These are phyloP conservation scores for Monochamus saltuarius DNA, from an alignment of 1,140 invertebrate species.

Conservation along the genomic window DNA sequence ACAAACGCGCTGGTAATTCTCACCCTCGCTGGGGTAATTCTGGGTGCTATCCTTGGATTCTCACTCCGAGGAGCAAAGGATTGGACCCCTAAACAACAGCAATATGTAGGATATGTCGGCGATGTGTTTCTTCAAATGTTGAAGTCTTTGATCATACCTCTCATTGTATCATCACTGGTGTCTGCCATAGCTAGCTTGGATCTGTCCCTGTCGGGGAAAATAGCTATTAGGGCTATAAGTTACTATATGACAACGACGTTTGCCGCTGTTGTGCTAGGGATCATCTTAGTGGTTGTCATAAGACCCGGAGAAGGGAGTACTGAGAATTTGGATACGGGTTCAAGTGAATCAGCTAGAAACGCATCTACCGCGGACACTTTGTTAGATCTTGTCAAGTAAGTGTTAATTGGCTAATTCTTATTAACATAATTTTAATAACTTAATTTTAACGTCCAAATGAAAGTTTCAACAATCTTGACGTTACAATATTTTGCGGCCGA, in stretches of 20 bases:
- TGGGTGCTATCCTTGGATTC: constrained; percentile 64
- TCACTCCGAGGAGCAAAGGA: constrained; percentile 53
- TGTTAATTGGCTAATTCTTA: background rate
- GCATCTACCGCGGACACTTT: constrained; percentile 80
- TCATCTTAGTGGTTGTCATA: constrained; percentile 69
- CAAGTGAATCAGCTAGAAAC: constrained; percentile 48
- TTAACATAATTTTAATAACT: too few species aligned
- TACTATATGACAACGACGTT: constrained; percentile 80
- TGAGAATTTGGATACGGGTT: constrained; percentile 25
- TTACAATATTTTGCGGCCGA: too few species aligned
- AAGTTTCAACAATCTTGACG: too few species aligned
- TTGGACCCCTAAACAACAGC: constrained; percentile 59
- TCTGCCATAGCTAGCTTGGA: constrained; percentile 72
- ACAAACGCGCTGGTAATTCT: constrained; percentile 65
- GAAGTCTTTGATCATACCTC: constrained; percentile 74
- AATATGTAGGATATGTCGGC: constrained; percentile 69
- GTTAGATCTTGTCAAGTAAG: constrained; percentile 73
- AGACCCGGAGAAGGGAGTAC: constrained; percentile 62
- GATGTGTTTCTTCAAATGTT: constrained; percentile 74
- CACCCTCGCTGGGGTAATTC: constrained; percentile 65
- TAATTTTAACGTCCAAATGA: too few species aligned
- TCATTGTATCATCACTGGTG: constrained; percentile 73
- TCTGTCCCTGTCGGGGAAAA: constrained; percentile 63
- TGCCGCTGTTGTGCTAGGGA: constrained; percentile 69
- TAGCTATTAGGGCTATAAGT: constrained; percentile 65